Conservation (phyloP, 2,113 vertebrate genomes). For the Strix aluco region DNA sequence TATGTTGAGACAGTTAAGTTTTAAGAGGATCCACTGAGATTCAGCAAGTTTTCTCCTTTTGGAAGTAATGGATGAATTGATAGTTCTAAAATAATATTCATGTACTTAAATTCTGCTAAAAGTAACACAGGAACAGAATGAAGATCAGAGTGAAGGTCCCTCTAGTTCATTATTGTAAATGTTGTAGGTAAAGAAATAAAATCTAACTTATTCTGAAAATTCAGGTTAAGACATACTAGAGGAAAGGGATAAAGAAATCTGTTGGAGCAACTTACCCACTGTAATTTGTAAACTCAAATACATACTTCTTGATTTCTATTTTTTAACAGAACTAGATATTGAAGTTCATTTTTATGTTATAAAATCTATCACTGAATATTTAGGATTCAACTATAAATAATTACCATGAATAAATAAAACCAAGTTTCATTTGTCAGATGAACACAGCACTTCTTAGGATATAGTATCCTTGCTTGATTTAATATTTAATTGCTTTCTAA, state of each 20-base stretch:
- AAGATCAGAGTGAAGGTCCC: background rate
- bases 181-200: background rate
- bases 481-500: conserved; percentile 32
- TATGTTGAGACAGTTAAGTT: background rate
- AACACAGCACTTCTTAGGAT: background rate
- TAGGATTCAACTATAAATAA: background rate
- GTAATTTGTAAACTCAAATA: background rate
- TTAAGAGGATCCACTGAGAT: background rate
- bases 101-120: background rate
- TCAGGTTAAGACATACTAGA: background rate
- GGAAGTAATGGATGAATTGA: background rate
- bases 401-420: conserved; percentile 23
- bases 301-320: background rate
- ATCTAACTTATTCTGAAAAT: background rate
- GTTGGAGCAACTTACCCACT: background rate
- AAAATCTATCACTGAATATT: background rate
- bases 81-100: background rate
- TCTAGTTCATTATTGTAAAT: background rate
- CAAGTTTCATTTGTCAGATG: background rate
- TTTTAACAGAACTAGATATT: background rate
- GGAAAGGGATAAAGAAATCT: background rate
- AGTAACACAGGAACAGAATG: background rate
- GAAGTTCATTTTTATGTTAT: background rate
- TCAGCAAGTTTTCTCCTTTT: background rate
- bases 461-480: background rate